Conservation (phyloP, 2,888 invertebrate genomes). For the Aphodius sticticus region DNA sequence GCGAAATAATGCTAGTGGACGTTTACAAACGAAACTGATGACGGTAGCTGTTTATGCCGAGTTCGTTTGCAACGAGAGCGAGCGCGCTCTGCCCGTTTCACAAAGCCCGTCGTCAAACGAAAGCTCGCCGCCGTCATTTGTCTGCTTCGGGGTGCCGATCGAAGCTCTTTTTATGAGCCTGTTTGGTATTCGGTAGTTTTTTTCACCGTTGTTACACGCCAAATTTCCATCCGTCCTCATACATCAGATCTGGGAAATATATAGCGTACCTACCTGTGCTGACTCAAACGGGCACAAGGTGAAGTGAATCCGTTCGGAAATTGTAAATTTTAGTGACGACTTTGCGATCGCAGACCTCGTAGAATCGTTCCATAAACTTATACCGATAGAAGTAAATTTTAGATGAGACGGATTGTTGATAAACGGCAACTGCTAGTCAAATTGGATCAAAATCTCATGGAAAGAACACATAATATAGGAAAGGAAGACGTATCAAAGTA, state of each 20-base stretch:
- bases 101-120: slow-evolving; percentile 4
- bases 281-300: neutral
- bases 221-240: neutral
- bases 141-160: slow-evolving; percentile 4
- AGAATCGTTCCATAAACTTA: too few relatives aligned
- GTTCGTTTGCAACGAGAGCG: neutral
- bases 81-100: neutral
- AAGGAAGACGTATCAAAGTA: too few relatives aligned
- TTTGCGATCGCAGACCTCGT: too few relatives aligned
- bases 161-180: neutral
- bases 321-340: neutral
- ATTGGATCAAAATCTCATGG: too few relatives aligned
- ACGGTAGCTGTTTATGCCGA: neutral
- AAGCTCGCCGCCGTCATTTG: neutral
- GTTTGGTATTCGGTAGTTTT: neutral
- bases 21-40: neutral
- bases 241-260: neutral
- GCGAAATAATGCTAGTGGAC: neutral
- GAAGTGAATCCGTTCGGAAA: neutral
- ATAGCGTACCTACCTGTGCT: neutral
- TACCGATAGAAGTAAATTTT: too few relatives aligned
- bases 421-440: too few relatives aligned
- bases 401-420: too few relatives aligned
- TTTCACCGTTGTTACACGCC: neutral
- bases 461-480: too few relatives aligned